Evolutionary conservation across 2,113 vertebrate genomes (phyloP).

Genomic region (Hepsetus odoe): DNA sequence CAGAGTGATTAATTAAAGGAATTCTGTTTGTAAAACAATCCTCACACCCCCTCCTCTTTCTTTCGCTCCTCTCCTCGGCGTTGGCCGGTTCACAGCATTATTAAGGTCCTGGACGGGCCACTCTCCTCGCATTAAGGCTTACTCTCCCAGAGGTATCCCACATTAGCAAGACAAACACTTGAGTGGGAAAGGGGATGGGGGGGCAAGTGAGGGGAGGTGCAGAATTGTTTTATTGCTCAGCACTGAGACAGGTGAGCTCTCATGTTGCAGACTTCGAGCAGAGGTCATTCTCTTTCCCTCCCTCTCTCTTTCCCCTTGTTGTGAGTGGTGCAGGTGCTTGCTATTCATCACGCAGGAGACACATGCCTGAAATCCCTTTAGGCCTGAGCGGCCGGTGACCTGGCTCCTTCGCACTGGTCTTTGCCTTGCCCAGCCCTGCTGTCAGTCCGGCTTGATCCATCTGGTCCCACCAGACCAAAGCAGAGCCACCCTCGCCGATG

Average conservation of each 20-base stretch:
- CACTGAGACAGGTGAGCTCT: conserved; percentile 75
- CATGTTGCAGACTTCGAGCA: conserved; percentile 69
- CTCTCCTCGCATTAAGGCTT: conserved; percentile 65
- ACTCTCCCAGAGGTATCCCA: conserved; percentile 67
- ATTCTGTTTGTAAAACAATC: conserved; percentile 96
- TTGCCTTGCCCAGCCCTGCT: conserved; percentile 41
- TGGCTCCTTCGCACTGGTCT: conserved; percentile 61
- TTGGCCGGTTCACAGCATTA: conserved; percentile 56
- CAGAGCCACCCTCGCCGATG: conserved; percentile 23
- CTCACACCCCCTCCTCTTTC: conserved; percentile 48
- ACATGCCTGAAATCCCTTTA: conserved; percentile 76
- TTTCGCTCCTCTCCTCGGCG: conserved; percentile 24
- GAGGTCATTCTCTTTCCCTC: conserved; percentile 53
- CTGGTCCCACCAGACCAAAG: conserved; percentile 56
- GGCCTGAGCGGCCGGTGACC: conserved; percentile 60
- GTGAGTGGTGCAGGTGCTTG: conserved; percentile 74
- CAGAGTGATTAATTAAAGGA: conserved; percentile 98
- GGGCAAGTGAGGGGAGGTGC: conserved; percentile 43
- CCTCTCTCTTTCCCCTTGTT: conserved; percentile 58
- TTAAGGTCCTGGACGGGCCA: conserved; percentile 61
- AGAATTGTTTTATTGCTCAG: conserved; percentile 64
- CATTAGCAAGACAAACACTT: conserved; percentile 75
- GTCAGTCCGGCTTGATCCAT: conserved; percentile 37
- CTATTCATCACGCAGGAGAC: conserved; percentile 74
- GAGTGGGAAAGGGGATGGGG: conserved; percentile 48